Evolutionary conservation across 2,797 vertebrate species (phyloP).

Genomic region (Sebastes steindachneri): DNA sequence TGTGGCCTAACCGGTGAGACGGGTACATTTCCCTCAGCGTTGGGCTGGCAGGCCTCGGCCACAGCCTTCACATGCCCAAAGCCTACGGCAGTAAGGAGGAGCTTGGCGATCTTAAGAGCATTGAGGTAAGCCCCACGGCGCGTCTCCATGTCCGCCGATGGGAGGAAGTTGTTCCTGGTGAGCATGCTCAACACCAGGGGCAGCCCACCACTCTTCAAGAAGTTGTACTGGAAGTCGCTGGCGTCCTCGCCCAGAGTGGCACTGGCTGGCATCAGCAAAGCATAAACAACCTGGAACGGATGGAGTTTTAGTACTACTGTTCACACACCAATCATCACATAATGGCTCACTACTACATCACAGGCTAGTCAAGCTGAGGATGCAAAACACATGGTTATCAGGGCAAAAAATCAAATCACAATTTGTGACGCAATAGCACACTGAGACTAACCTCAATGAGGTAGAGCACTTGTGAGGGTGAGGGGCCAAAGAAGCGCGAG

Average conservation of each 20-base stretch:
- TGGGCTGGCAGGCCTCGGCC: slow-evolving; percentile 97
- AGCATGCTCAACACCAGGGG: slow-evolving; percentile 98
- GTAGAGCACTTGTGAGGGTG: slow-evolving; percentile 99
- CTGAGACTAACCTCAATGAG: slow-evolving; percentile 92
- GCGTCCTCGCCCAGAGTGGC: slow-evolving; percentile 97
- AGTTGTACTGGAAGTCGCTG: slow-evolving; percentile 98
- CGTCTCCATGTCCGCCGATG: slow-evolving; percentile 98
- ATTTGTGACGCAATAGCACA: background rate
- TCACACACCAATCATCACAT: background rate
- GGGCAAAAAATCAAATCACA: background rate
- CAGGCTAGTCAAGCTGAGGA: background rate
- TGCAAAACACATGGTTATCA: background rate
- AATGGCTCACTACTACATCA: background rate
- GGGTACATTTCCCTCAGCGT: slow-evolving; percentile 92
- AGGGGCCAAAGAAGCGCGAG: slow-evolving; percentile 97
- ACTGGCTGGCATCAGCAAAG: slow-evolving; percentile 99
- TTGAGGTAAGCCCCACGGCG: slow-evolving; percentile 97
- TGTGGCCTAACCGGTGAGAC: slow-evolving; percentile 89
- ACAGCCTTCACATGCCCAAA: slow-evolving; percentile 97
- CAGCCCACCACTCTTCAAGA: slow-evolving; percentile 96
- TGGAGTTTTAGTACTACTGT: background rate
- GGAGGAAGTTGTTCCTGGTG: slow-evolving; percentile 98
- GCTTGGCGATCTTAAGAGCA: slow-evolving; percentile 97
- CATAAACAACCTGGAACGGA: slow-evolving; percentile 92
- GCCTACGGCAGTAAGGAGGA: slow-evolving; percentile 95